Conservation (phyloP, 2,797 vertebrate species). For the Crocodylus rhombifer region DNA sequence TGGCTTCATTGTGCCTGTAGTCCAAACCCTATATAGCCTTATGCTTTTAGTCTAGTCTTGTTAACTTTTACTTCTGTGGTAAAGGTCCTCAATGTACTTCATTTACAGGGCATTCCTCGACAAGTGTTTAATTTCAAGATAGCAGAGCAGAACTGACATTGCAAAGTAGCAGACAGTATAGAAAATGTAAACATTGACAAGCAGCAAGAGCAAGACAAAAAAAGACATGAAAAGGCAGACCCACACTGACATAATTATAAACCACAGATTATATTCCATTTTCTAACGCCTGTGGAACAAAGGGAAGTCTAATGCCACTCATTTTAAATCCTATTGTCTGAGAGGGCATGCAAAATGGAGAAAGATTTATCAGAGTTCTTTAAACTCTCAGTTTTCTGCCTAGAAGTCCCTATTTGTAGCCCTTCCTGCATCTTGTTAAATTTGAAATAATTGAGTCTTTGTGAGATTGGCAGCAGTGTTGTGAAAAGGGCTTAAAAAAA, state of each 20-base stretch:
- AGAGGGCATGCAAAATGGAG: background rate
- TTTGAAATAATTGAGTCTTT: conserved; percentile 23
- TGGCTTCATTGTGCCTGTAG: rapidly evolving
- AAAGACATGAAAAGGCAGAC: background rate
- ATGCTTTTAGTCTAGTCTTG: background rate
- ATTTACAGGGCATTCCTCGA: conserved; percentile 44
- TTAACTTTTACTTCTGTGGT: background rate
- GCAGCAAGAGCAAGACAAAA: background rate
- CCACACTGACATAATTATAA: background rate
- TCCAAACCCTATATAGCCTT: background rate
- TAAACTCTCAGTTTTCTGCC: background rate
- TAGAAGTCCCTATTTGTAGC: background rate
- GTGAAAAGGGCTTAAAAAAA: background rate
- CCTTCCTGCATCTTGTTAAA: conserved; percentile 5
- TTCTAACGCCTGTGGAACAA: conserved; percentile 1
- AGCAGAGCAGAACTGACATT: conserved; percentile 46
- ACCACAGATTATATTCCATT: background rate
- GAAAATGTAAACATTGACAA: conserved; percentile 1
- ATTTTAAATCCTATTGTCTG: background rate
- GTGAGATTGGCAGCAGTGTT: background rate
- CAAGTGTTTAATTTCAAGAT: conserved; percentile 57
- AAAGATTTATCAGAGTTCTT: background rate
- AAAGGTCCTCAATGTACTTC: background rate
- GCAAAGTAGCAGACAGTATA: conserved; percentile 27
- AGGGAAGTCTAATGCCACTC: rapidly evolving